Evolutionary conservation across 2,113 vertebrate species (phyloP), one percentile per base, ranked within the genome.

Genomic region (Callionymus lyra): DNA sequence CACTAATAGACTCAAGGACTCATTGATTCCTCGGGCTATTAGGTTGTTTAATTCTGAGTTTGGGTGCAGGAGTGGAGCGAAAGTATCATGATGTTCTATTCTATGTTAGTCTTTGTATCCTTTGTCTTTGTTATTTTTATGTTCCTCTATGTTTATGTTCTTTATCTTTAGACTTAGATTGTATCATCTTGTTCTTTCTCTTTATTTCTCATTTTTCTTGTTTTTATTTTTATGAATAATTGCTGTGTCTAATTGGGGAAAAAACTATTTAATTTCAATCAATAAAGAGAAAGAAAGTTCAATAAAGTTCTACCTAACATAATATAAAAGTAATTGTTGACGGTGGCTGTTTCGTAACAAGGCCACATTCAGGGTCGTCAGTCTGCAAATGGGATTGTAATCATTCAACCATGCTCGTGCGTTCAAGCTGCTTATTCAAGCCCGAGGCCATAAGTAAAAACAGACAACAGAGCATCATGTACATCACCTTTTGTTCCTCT

Each of bases 401-500:
- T 53, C 39, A 32, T 49, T 14, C 16, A 46, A 18, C 33, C 33
- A 44, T 53, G 44, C 35, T 19, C 39, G 15, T 47, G 13, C 52
- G 44, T 57, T 44, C 39, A 45, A 51, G 47, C 55, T 42, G 46
- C 52, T 55, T 45, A 48, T 63, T 17, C 44, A 45, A 39, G 27
- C 59, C 45, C 36, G 39, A 32, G 31, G 10, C 13, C n/a, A n/a
- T n/a, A n/a, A n/a, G n/a, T n/a, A n/a, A n/a, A n/a, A 31, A 37
- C 27, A 40, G 38, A 41, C 31, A 17, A 9, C 19, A n/a, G 37
- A 59, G 38, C 2, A 41, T 27, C 27, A 4, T 34, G 53, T 2
- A 43, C 9, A 8, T 33, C 38, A 11, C 12, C 27, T 55, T n/a
- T 51, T 47, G 21, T 27, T 8, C 21, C 21, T 27, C 21, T 27